Base-by-base conservation (phyloP, 1,140 invertebrate species). In the Papilio aristodemus region DNA sequence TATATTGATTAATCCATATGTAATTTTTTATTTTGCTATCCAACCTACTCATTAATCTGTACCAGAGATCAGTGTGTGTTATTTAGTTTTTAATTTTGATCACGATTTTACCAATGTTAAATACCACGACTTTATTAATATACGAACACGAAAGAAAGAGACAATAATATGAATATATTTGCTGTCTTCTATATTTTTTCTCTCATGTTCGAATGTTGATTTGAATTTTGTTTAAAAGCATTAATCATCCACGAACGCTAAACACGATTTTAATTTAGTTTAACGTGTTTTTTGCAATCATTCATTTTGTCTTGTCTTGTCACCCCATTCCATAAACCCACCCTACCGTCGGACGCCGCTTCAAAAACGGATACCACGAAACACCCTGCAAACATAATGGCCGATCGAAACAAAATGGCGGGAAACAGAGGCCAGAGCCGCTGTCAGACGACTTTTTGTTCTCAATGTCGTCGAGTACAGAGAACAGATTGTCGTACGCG, bases 381-480 rank as follows among this genome's bases (percentile, higher is more conserved):
- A 69, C 50, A 32, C 2, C 27, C 6, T 6, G 27, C 2, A 2
- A 50, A 72, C 73, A 74, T 76, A 74, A 77, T 72, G 74, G 70
- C 71, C 67, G 75, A 71, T 38, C 68, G 68, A 57, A 68, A 63
- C 71, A 76, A 79, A 83, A 75, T 72, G 79, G 72, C 73, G 75
- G 37, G 70, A 63, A 76, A 84, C 83, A 92, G 91, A 87, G 91
- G 73, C 91, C 96, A 91, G 96, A 97, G 93, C 95, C 95, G 91
- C 93, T 97, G 90, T 96, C 96, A 80, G 96, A 97, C 93, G 98
- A 99, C 94, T 98, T 99, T 95, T 95, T 99, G 83, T 99, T 99
- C 93, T 98, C 98, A 81, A 98, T 99, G 97, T 97, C 97, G 74
- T 97, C 96, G 91, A 90, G 93, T 68, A 91, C 87, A 22, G 91